Percentiles rank a stretch among this genome's conserved stretches.
phyloP scores from a whole-genome alignment of 2,888 invertebrate genomes.

The Pollenia labialis region DNA sequence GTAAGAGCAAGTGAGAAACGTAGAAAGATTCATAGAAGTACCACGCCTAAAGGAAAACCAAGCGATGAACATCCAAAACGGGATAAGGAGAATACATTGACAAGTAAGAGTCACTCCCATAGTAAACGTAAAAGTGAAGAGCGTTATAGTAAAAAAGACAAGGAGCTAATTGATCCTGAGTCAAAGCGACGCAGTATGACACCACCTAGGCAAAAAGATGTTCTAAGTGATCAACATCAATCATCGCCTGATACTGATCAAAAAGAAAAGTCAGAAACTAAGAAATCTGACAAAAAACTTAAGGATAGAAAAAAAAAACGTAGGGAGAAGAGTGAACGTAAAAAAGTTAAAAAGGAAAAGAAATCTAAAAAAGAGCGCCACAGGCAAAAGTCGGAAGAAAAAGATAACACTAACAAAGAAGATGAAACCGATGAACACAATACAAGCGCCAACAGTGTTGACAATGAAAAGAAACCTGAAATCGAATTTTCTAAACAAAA shows the following conservation, averaged over 20 bases:
- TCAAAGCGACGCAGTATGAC: constrained; percentile 67
- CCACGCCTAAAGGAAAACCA: constrained; percentile 70
- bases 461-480: constrained; percentile 60
- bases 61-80: constrained; percentile 54
- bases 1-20: constrained; percentile 66
- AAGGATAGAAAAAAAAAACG: constrained; percentile 79
- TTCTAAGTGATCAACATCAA: constrained; percentile 52
- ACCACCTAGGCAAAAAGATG: constrained; percentile 75
- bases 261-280: constrained; percentile 63
- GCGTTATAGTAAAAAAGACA: constrained; percentile 52
- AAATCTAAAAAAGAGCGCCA: constrained; percentile 74
- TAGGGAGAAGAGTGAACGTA: constrained; percentile 76
- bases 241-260: constrained; percentile 64
- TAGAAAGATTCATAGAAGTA: constrained; percentile 68
- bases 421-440: constrained; percentile 57
- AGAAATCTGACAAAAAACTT: constrained; percentile 74
- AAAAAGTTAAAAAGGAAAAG: constrained; percentile 78
- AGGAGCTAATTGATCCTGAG: constrained; percentile 51
- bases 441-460: constrained; percentile 17
- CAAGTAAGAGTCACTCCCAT: constrained; percentile 42
- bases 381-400: constrained; percentile 61
- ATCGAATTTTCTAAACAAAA: constrained; percentile 68
- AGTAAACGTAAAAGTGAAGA: constrained; percentile 61
- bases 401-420: constrained; percentile 52
- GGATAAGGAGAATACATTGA: constrained; percentile 48